phyloP scores from a whole-genome alignment of 2,888 invertebrate genomes.

The Yponomeuta cagnagella region DNA sequence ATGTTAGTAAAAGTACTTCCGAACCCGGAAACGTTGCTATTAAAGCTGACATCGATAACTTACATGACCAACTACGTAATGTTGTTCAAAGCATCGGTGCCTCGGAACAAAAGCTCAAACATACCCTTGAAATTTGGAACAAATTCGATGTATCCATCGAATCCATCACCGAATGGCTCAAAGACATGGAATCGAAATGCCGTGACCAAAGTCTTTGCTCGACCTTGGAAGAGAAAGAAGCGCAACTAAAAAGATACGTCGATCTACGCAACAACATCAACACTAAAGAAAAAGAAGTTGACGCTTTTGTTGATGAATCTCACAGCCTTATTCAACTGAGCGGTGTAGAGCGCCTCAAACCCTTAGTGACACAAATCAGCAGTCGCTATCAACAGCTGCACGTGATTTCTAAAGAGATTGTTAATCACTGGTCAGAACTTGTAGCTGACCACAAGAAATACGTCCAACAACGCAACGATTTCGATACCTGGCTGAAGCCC shows the following conservation, averaged over 20 bases:
- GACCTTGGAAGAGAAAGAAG: slow-evolving; percentile 86
- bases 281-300: slow-evolving; percentile 89
- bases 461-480: slow-evolving; percentile 83
- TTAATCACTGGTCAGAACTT: slow-evolving; percentile 88
- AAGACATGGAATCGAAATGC: slow-evolving; percentile 87
- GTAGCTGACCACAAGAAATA: slow-evolving; percentile 90
- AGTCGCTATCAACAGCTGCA: slow-evolving; percentile 89
- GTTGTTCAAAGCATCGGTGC: slow-evolving; percentile 80
- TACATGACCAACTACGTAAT: slow-evolving; percentile 80
- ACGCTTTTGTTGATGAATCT: slow-evolving; percentile 92
- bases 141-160: slow-evolving; percentile 90
- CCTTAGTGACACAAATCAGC: slow-evolving; percentile 91
- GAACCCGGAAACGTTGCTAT: slow-evolving; percentile 84
- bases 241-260: slow-evolving; percentile 82
- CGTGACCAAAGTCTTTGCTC: slow-evolving; percentile 90
- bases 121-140: slow-evolving; percentile 87
- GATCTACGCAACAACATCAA: slow-evolving; percentile 85
- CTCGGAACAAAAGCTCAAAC: slow-evolving; percentile 83
- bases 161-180: slow-evolving; percentile 89
- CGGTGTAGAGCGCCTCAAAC: slow-evolving; percentile 89
- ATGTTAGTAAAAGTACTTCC: slow-evolving; percentile 86
- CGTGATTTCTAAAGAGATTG: slow-evolving; percentile 88
- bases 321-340: slow-evolving; percentile 89
- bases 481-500: slow-evolving; percentile 85
- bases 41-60: slow-evolving; percentile 81